Base-by-base conservation (phyloP, 2,113 vertebrate species). In the Eulemur macaco region DNA sequence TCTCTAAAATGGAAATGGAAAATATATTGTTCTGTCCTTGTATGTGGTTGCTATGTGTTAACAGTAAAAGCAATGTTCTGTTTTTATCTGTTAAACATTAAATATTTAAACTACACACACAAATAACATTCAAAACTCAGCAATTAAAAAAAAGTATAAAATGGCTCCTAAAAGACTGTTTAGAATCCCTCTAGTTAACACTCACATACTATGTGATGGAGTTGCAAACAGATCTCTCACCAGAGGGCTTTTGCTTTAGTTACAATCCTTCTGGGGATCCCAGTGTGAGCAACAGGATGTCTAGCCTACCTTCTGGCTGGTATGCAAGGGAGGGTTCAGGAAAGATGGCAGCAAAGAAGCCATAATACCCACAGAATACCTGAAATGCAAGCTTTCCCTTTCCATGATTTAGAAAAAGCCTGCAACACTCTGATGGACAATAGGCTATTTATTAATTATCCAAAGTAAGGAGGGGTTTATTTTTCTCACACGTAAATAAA, bases 31-130 rank as follows among this genome's bases (percentile, higher is more conserved):
- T 76, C 6, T 91, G 52, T 11, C 10, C 7, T 45, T 94, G 8
- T 71, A 47, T 58, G 63, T 58, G 29, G 39, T 31, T 91, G 20
- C 29, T 63, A 52, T 77, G 20, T 10, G 27, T 20, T 87, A 91
- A 92, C 54, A 95, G 80, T 71, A 54, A 95, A 96, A 85, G 37
- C 6, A 63, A 15, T 6, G 5, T 29, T 89, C 39, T 58, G 0
- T 50, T 78, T 20, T 12, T 47, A 23, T 58, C 20, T 78, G 29
- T 95, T 93, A 81, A 90, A 82, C 71, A 54, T 85, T 90, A 95
- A 92, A 84, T 98, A 94, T 96, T 89, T 95, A 94, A 94, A 73
- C 6, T 74, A 85, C 50, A 90, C 10, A 94, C 1, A 4, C 21
- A 92, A 86, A 23, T 66, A 92, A 63, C n/a, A 73, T 63, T 94